Conservation (phyloP, 2,113 vertebrate genomes). For the Limnothrissa miodon region DNA sequence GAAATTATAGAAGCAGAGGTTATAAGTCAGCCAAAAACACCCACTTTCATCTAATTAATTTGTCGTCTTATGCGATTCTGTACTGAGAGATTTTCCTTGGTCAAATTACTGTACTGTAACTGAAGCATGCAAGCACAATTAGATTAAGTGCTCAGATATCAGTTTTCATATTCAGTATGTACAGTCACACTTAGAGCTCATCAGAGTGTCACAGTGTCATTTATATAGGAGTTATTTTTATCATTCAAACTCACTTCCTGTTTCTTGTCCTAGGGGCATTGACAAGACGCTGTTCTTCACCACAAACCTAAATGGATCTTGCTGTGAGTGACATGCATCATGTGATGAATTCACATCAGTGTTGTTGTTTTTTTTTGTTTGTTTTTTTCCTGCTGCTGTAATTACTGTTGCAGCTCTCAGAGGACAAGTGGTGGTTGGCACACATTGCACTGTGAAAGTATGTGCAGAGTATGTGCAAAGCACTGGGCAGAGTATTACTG, state of each 20-base stretch:
- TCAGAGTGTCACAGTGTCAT: no score
- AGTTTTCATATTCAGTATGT: not conserved
- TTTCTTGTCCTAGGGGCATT: constrained; percentile 70
- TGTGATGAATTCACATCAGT: not conserved
- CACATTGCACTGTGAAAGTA: no score
- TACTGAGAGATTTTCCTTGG: not conserved
- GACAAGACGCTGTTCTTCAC: constrained; percentile 79
- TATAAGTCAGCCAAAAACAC: not conserved
- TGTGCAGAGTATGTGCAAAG: not conserved
- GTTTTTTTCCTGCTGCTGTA: constrained; percentile 24
- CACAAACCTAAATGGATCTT: constrained; percentile 78
- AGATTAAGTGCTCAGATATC: not conserved
- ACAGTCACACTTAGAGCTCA: not conserved
- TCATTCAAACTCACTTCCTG: not conserved
- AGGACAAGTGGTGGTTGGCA: not conserved
- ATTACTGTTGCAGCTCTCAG: constrained; percentile 12
- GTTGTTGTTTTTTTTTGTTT: no score
- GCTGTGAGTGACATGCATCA: constrained; percentile 76
- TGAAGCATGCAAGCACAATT: not conserved
- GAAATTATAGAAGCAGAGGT: not conserved
- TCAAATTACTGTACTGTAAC: constrained; percentile 13
- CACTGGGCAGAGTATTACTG: not conserved
- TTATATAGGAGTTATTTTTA: not conserved
- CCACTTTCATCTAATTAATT: not conserved
- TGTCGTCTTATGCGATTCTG: not conserved